These are phyloP conservation scores for Torymus aiolomorphi DNA, from an alignment of 2,888 invertebrate species.

Conservation along the genomic window DNA sequence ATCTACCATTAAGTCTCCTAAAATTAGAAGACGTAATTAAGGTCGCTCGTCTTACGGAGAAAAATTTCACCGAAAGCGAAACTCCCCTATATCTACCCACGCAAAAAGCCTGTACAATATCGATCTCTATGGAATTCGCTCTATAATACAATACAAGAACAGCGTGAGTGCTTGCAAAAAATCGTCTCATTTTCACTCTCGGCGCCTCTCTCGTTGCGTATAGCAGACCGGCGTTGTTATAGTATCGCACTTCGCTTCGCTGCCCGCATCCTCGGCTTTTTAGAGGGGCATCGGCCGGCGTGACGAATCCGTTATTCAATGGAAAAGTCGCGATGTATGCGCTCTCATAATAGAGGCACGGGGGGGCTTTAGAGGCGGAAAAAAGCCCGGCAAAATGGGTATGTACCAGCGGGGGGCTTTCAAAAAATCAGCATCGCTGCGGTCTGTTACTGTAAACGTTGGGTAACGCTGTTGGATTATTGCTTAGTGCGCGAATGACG, in stretches of 20 bases:
- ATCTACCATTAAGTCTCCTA: not conserved
- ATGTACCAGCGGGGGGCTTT: not conserved
- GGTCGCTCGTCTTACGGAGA: not conserved
- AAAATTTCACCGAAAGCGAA: slow-evolving; percentile 32
- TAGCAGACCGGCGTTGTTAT: too few species aligned
- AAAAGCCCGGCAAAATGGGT: not conserved
- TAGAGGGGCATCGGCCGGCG: not conserved
- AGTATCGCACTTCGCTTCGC: too few species aligned
- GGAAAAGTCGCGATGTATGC: slow-evolving; percentile 13
- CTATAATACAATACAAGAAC: not conserved
- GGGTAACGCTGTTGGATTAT: not conserved
- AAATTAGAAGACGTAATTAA: slow-evolving; percentile 7
- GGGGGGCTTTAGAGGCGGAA: not conserved
- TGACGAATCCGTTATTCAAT: slow-evolving; percentile 46
- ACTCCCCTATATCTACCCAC: not conserved
- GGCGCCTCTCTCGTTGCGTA: not conserved
- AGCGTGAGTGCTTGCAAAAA: slow-evolving; percentile 7
- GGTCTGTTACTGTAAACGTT: slow-evolving; percentile 17
- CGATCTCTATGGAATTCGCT: slow-evolving; percentile 26
- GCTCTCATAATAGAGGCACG: not conserved
- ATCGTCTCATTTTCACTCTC: slow-evolving; percentile 38
- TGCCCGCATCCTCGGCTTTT: not conserved
- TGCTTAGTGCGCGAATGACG: too few species aligned
- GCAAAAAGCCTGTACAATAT: slow-evolving; percentile 11
- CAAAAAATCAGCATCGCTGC: not conserved